Evolutionary conservation across 2,113 vertebrate genomes (phyloP), one percentile per base, ranked within the genome.

Genomic region (Brevimyrus niger): DNA sequence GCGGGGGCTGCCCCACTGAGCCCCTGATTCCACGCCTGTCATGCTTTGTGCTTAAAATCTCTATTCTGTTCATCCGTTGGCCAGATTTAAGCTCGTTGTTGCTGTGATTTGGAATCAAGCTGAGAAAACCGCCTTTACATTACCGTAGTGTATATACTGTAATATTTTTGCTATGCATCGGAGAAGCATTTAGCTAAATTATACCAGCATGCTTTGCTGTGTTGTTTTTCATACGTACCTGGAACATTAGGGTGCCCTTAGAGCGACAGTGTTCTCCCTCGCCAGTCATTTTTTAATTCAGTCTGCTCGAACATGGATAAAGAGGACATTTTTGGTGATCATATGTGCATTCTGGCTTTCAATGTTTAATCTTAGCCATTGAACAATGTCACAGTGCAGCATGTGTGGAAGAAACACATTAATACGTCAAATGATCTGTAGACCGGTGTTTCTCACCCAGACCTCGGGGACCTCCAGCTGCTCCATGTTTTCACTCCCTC

Each of bases 11-110:
- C 42, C 87, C 90, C 94, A 93, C 96, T 96, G 95, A 94, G 91
- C 93, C 95, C 96, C 97, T 97, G 95, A 96, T 97, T 97, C 96
- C 95, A 95, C 89, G 76, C 50, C 87, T 89, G 91, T 69, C 13
- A 84, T n/a, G 19, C 42, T 84, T 55, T 19, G 4, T 87, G 47
- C 48, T 90, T 89, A 87, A 87, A 51, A 51, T 87, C 89, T 53
- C 42, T 69, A 47, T 89, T 88, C 31, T 21, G 47, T 86, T 89
- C 27, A 50, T 80, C 92, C 93, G 91, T 93, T 92, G 91, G 93
- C 93, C 73, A 48, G 35, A 21, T 93, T 38, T 86, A 89, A 82
- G 76, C 73, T n/a, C 10, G 4, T 35, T 9, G 21, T 46, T 35
- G 58, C 44, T 47, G 87, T 46, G 9, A 47, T 61, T n/a, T 88